Conservation (phyloP, 2,113 vertebrate species). For the Pollimyrus isidori region DNA sequence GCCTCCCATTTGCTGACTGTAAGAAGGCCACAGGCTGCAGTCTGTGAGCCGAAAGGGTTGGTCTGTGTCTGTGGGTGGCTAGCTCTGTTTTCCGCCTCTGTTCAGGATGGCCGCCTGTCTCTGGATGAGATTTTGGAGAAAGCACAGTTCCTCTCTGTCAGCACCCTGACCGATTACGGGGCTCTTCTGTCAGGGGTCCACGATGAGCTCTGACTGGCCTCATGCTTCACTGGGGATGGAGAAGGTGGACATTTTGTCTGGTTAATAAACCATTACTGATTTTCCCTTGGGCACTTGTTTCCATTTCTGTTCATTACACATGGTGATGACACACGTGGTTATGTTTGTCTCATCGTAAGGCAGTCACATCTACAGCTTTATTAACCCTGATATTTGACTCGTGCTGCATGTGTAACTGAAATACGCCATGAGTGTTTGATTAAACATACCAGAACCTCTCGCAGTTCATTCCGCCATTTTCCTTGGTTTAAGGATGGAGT, state of each 20-base stretch:
- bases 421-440: background rate
- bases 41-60: background rate
- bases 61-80: background rate
- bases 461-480: background rate
- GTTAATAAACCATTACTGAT: background rate
- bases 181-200: slow-evolving; percentile 43
- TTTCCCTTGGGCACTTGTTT: background rate
- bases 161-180: slow-evolving; percentile 63
- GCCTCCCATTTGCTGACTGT: background rate
- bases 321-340: background rate
- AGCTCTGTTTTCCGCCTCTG: background rate
- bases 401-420: background rate
- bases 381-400: background rate
- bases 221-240: background rate
- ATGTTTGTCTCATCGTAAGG: background rate
- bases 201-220: slow-evolving; percentile 52
- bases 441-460: background rate
- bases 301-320: background rate
- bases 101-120: slow-evolving; percentile 56
- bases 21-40: background rate
- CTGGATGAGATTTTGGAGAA: slow-evolving; percentile 54
- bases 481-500: background rate
- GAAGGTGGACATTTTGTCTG: background rate
- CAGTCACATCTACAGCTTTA: background rate
- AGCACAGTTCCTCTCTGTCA: slow-evolving; percentile 46